Base-by-base conservation (phyloP, 2,797 vertebrate species). In the Brachyalestes nurse region DNA sequence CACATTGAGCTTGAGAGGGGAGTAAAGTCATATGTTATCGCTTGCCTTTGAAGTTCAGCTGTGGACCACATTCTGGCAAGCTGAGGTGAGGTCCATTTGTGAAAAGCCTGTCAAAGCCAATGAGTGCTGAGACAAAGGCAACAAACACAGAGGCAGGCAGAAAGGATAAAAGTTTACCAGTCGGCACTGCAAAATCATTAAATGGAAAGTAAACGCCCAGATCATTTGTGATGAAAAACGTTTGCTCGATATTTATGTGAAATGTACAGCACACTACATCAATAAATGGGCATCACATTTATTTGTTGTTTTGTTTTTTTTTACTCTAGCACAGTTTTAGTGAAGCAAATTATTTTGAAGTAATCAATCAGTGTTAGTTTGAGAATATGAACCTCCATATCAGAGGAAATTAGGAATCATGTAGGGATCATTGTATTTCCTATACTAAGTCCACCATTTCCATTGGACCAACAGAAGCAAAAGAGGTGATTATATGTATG, bases 41-140 rank as follows among this genome's bases (percentile, higher is more conserved):
- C 40, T 78, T 64, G 85, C 80, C 86, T 93, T 92, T 92, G 87
- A 92, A 92, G 89, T 57, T 17, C 88, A 91, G 89, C 91, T 93
- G 89, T 88, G 82, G 83, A 85, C 65, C 60, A 45, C 84, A 72
- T 72, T 73, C 78, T 85, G 84, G 77, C 75, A 73, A 71, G 55
- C 72, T 51, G 70, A 78, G 70, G 34, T 78, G 72, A 84, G 67
- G 57, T 64, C 64, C 49, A 64, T 76, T 82, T 45, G n/a, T 78
- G 65, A 38, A 74, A 45, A 79, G 3, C 51, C 64, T 72, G 34
- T 74, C 57, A 45, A 69, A n/a, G 60, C 25, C 21, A 75, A 66
- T 53, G 21, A 62, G 65, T 1, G 21, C 25, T 38, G 51, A 53
- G 49, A 72, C 69, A 53, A 53, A 72, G 17, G 25, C 51, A 72